A percentile compares a stretch with the other conserved stretches of the same genome.
Conservation (phyloP, 2,888 invertebrate genomes). For the Zaprionus bogoriensis region DNA sequence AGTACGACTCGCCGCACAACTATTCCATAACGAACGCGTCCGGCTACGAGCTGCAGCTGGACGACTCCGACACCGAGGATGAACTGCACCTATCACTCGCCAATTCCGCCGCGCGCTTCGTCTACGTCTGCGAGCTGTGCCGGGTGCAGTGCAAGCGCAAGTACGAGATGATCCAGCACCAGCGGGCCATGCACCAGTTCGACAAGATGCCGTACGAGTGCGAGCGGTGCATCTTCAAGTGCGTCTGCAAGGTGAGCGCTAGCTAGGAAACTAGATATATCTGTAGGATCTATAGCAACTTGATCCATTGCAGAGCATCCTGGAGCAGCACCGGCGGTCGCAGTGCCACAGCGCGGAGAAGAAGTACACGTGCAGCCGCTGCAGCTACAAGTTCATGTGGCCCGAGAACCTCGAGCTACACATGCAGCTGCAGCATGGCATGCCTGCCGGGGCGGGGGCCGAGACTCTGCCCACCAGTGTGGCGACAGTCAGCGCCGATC, state of each 20-base stretch:
- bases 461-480: not conserved
- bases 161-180: conserved; percentile 80
- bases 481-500: conserved; percentile 5
- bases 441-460: not conserved
- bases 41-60: conserved; percentile 80
- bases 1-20: conserved; percentile 57
- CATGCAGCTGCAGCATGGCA: conserved; percentile 58
- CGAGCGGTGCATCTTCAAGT: conserved; percentile 84
- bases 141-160: conserved; percentile 76
- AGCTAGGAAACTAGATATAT: not conserved
- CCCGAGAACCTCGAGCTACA: conserved; percentile 79
- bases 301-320: conserved; percentile 83
- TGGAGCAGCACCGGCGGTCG: conserved; percentile 84
- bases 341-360: conserved; percentile 80
- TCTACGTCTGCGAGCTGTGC: conserved; percentile 78
- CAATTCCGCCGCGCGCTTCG: conserved; percentile 14
- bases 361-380: conserved; percentile 70
- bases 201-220: conserved; percentile 84
- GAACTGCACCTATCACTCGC: conserved; percentile 48
- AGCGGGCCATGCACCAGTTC: conserved; percentile 80
- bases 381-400: conserved; percentile 82
- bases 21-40: conserved; percentile 81
- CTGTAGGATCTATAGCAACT: too few species aligned
- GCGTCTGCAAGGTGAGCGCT: conserved; percentile 81
- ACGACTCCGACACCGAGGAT: conserved; percentile 82